These are phyloP conservation scores for Spodoptera exigua DNA, from an alignment of 2,888 invertebrate species.

Conservation along the genomic window DNA sequence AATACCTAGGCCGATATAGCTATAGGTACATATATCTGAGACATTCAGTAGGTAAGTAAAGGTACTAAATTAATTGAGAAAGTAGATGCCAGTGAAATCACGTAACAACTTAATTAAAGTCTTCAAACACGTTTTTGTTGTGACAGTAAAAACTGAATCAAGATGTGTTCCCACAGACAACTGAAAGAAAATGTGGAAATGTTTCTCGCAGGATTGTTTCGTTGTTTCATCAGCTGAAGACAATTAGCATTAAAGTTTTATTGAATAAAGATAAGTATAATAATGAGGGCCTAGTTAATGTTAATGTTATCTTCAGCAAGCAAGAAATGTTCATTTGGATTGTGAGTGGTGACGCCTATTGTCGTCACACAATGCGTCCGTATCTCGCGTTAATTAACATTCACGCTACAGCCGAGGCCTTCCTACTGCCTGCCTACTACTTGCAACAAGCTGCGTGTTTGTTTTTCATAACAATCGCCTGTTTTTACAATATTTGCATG, in stretches of 20 bases:
- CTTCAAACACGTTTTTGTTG: too few species aligned
- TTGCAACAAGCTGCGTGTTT: slow-evolving; percentile 73
- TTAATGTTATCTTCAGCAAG: slow-evolving; percentile 50
- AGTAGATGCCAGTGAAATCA: too few species aligned
- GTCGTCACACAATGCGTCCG: slow-evolving; percentile 62
- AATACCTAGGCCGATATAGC: too few species aligned
- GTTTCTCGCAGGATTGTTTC: slow-evolving; percentile 44
- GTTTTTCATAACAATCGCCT: slow-evolving; percentile 82
- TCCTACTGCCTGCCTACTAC: slow-evolving; percentile 56
- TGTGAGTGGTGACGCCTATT: slow-evolving; percentile 52
- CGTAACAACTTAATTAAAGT: too few species aligned
- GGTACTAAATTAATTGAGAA: too few species aligned
- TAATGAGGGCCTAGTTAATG: slow-evolving; percentile 51
- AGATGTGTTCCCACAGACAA: slow-evolving; percentile 33
- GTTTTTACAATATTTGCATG: slow-evolving; percentile 86
- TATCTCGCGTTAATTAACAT: slow-evolving; percentile 81
- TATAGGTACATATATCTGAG: too few species aligned
- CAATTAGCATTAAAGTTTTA: slow-evolving; percentile 52
- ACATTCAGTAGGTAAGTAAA: too few species aligned
- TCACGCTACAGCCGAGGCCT: slow-evolving; percentile 58
- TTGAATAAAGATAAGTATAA: slow-evolving; percentile 54
- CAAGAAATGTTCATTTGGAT: slow-evolving; percentile 51
- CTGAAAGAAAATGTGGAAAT: slow-evolving; percentile 35
- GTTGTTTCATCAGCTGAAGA: slow-evolving; percentile 26
- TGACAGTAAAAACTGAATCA: not conserved